These are phyloP conservation scores for Rhagophthalmus giganteus DNA, from an alignment of 2,888 invertebrate genomes.

Conservation along the genomic window DNA sequence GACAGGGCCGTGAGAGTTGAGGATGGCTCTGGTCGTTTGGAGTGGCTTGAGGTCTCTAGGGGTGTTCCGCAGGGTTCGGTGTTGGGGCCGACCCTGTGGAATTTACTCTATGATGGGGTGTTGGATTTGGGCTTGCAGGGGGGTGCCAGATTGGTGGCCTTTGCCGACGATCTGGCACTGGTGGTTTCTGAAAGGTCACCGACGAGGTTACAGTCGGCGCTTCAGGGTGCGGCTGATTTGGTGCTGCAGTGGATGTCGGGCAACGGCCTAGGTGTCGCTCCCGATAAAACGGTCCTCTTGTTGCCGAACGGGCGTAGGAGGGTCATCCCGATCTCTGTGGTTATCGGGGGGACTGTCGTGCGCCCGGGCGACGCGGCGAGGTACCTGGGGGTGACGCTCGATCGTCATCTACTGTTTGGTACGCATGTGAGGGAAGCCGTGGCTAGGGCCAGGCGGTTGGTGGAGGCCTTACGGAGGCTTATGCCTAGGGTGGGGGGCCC, in stretches of 20 bases:
- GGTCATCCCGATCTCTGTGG: neutral
- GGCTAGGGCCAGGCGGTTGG: neutral
- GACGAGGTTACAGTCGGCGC: too few relatives aligned
- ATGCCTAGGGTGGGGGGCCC: neutral
- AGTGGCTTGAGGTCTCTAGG: neutral
- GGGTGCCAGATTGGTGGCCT: neutral
- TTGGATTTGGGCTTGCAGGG: neutral
- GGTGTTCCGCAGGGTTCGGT: constrained; percentile 3
- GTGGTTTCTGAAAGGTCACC: neutral
- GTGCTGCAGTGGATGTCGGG: neutral
- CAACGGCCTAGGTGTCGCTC: neutral
- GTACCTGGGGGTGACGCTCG: neutral
- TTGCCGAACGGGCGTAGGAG: neutral
- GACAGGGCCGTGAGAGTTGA: neutral
- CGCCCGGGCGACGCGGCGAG: neutral
- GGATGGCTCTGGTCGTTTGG: neutral
- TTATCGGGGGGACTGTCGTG: neutral
- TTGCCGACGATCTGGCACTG: neutral
- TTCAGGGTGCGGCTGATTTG: too few relatives aligned
- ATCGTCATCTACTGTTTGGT: neutral
- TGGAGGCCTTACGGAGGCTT: neutral
- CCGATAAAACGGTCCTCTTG: neutral
- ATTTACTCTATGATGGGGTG: neutral
- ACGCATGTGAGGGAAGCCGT: neutral
- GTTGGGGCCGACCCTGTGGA: constrained; percentile 1